These are phyloP conservation scores for Novumbra hubbsi DNA, from an alignment of 2,797 vertebrate genomes.

Conservation along the genomic window DNA sequence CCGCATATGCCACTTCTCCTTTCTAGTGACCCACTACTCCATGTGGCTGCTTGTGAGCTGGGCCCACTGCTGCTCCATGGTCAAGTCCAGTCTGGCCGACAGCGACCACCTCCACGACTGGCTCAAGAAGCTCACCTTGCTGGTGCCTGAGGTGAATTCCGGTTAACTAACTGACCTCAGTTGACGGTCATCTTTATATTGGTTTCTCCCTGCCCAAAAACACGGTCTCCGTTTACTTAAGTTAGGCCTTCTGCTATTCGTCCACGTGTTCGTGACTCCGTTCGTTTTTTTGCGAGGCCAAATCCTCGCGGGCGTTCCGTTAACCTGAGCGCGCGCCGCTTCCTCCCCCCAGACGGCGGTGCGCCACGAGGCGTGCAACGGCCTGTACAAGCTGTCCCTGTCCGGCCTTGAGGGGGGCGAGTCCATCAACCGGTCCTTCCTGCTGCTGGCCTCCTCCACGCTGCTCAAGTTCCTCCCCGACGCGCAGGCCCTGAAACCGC, in stretches of 20 bases:
- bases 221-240: background rate
- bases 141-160: slow-evolving; percentile 92
- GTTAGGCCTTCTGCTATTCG: background rate
- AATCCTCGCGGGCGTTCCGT: background rate
- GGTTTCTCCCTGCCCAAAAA: background rate
- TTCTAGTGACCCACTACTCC: slow-evolving; percentile 94
- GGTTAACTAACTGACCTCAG: background rate
- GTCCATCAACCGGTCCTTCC: slow-evolving; percentile 95
- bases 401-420: slow-evolving; percentile 95
- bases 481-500: slow-evolving; percentile 92
- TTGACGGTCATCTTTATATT: background rate
- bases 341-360: slow-evolving; percentile 82
- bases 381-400: slow-evolving; percentile 95
- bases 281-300: background rate
- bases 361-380: slow-evolving; percentile 94
- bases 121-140: slow-evolving; percentile 94
- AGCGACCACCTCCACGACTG: slow-evolving; percentile 96
- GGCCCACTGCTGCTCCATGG: slow-evolving; percentile 94
- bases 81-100: slow-evolving; percentile 97
- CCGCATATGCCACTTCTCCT: no score
- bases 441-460: slow-evolving; percentile 93
- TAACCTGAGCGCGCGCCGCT: background rate
- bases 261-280: background rate
- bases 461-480: slow-evolving; percentile 97
- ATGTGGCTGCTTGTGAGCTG: slow-evolving; percentile 99